A percentile compares a stretch with the other conserved stretches of the same genome.
Evolutionary conservation across 30 jellyfish, hydroid and myxozoan species (phyloP).

Genomic region (Rhopilema esculentum): DNA sequence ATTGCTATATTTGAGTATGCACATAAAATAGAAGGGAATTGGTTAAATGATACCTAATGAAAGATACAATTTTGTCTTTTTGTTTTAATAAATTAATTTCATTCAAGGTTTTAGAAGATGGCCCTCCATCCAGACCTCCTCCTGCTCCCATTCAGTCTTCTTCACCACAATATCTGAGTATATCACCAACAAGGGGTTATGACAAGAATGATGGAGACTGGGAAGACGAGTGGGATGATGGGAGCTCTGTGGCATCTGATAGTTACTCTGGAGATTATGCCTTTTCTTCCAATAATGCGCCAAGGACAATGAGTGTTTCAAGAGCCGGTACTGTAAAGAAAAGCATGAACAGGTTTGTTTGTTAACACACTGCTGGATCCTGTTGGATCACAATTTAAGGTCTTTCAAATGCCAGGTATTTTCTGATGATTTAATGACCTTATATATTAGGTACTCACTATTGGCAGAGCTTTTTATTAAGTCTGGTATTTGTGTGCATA

Average conservation of each 20-base stretch:
- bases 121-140: constrained; percentile 86
- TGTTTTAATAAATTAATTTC: background rate
- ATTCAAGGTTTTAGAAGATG: constrained; percentile 70
- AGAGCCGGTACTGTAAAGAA: constrained; percentile 93
- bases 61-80: background rate
- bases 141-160: constrained; percentile 65
- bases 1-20: too few relatives aligned
- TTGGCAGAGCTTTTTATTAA: too few relatives aligned
- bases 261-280: constrained; percentile 80
- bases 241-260: constrained; percentile 87
- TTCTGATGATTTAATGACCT: too few relatives aligned
- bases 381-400: too few relatives aligned
- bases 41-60: too few relatives aligned
- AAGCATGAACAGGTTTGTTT: constrained; percentile 88
- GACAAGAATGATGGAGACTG: constrained; percentile 82
- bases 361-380: too few relatives aligned
- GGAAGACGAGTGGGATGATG: constrained; percentile 95
- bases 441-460: too few relatives aligned
- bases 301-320: constrained; percentile 79
- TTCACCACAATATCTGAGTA: constrained; percentile 52
- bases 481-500: too few relatives aligned
- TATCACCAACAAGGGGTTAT: constrained; percentile 63
- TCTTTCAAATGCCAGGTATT: too few relatives aligned
- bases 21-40: too few relatives aligned
- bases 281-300: constrained; percentile 63